Base-by-base conservation (phyloP, 2,797 vertebrate genomes). In the Danio tinwini region DNA sequence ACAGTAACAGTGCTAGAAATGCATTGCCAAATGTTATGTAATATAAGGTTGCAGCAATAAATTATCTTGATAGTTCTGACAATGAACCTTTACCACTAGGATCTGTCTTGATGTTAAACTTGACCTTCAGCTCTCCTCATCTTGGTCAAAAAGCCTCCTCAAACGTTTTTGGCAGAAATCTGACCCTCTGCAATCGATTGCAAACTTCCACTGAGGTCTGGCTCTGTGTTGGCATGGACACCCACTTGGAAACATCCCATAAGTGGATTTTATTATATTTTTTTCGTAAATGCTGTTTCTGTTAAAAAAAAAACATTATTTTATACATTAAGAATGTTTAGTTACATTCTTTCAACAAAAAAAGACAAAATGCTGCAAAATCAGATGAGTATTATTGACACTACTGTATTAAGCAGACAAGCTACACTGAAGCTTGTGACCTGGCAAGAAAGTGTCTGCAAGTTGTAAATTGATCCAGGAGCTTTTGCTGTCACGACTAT, bases 391-490 rank as follows among this genome's bases (percentile, higher is more conserved):
- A 64, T 4, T 6, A 10, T 11, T 37, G 62, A 56, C 49, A 65
- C 37, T 40, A 17, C 7, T 16, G 1, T 11, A 58, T 13, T 50
- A 75, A 64, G 29, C 58, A 63, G 14, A 44, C 7, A 67, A 55
- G 49, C 47, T 37, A 62, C 29, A 47, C n/a, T 29, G 5, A 56
- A 68, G 7, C 29, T 13, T 13, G 17, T 77, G 53, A 71, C 37
- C 47, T 47, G 21, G 56, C 6, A 11, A 29, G 14, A 71, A 63
- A 6, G 42, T 1, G 10, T n/a, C 1, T 78, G 37, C 21, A 42
- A 71, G 14, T 40, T 37, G 37, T 78, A 62, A 55, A 71, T n/a
- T 52, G 56, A 63, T 78, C 47, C 11, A 42, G 9, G 39, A 71
- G 39, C 13, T 19, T 58, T 47, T 52, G n/a, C 44, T 61, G 65